Conservation (phyloP, 2,113 vertebrate species). For the Muntiacus reevesi region DNA sequence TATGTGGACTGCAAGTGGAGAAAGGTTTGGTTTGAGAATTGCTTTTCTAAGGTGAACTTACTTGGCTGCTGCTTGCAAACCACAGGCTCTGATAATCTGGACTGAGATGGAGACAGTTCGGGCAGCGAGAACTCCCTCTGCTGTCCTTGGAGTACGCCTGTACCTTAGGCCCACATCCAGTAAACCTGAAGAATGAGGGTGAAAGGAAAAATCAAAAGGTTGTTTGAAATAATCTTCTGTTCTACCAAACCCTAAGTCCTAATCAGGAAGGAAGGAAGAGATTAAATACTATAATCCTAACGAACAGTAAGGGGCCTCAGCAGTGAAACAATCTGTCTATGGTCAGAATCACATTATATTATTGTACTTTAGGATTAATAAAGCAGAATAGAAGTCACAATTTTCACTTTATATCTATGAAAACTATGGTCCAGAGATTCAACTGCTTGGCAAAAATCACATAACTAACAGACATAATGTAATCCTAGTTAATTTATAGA, state of each 20-base stretch:
- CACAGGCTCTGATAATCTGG: conserved; percentile 89
- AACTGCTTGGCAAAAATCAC: background rate
- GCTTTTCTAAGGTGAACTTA: conserved; percentile 72
- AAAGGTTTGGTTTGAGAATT: background rate
- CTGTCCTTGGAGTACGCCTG: conserved; percentile 77
- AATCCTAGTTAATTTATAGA: background rate
- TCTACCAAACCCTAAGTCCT: background rate
- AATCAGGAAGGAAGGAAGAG: background rate
- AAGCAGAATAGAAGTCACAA: background rate
- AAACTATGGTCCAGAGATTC: conserved; percentile 1
- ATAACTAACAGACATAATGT: background rate
- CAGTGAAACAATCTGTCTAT: background rate
- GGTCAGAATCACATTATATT: background rate
- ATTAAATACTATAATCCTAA: background rate
- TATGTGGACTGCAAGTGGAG: background rate
- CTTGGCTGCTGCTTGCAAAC: conserved; percentile 94
- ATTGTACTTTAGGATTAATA: background rate
- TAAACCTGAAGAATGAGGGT: conserved; percentile 81
- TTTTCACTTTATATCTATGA: background rate
- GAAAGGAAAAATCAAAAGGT: conserved; percentile 2
- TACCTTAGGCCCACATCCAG: conserved; percentile 91
- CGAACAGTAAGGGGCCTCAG: background rate
- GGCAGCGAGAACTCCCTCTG: conserved; percentile 77
- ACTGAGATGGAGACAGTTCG: conserved; percentile 85
- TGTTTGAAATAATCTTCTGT: background rate